These are phyloP conservation scores for Drosophila ambigua DNA, from an alignment of 1,140 invertebrate species.

Conservation along the genomic window DNA sequence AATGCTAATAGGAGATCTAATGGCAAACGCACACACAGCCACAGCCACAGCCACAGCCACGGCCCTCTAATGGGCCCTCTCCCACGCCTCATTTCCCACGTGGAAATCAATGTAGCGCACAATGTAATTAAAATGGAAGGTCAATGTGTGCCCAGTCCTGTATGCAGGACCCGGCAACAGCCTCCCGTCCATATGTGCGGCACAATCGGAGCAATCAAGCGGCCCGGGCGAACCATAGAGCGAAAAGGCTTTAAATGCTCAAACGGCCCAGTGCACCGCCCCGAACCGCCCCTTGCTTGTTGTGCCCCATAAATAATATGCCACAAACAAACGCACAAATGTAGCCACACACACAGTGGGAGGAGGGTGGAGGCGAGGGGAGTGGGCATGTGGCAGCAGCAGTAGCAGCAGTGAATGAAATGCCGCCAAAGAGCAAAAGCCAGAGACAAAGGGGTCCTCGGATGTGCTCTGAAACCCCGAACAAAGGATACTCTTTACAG, in stretches of 20 bases:
- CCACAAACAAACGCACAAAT: slow-evolving; percentile 36
- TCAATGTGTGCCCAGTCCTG: neutral
- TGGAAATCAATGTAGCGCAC: slow-evolving; percentile 30
- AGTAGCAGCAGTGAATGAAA: slow-evolving; percentile 48
- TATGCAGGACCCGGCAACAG: slow-evolving; percentile 12
- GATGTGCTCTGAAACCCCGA: neutral
- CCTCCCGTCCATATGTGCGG: slow-evolving; percentile 7
- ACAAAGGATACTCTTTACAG: slow-evolving; percentile 11
- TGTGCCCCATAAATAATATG: slow-evolving; percentile 58
- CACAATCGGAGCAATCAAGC: slow-evolving; percentile 28
- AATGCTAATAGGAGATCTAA: slow-evolving; percentile 50
- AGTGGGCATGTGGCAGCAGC: slow-evolving; percentile 4
- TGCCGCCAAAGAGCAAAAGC: slow-evolving; percentile 40
- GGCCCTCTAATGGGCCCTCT: neutral
- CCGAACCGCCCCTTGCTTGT: neutral
- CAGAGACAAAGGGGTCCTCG: slow-evolving; percentile 22
- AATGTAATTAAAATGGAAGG: slow-evolving; percentile 53
- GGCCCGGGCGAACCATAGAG: slow-evolving; percentile 18
- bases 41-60: slow-evolving; percentile 10
- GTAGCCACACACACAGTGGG: slow-evolving; percentile 1
- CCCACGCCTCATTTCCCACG: neutral
- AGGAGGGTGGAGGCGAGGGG: neutral
- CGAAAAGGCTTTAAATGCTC: slow-evolving; percentile 41
- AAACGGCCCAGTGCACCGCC: slow-evolving; percentile 23
- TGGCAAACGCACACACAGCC: slow-evolving; percentile 14